phyloP scores from a whole-genome alignment of 2,888 invertebrate species.

The Drosophila neonasuta region DNA sequence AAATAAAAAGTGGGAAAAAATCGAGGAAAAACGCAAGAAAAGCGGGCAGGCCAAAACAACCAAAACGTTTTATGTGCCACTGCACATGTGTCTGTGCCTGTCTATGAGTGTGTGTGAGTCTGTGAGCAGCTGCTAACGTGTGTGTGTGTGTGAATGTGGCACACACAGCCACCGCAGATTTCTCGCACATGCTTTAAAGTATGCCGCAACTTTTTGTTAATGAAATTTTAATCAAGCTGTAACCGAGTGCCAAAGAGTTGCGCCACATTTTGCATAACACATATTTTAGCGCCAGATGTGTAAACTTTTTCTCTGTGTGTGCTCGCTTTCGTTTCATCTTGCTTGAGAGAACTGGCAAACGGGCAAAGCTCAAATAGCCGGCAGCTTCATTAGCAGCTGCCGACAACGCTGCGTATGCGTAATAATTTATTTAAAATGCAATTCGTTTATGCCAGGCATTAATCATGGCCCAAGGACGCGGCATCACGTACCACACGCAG shows the following conservation, averaged over 20 bases:
- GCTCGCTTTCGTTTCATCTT: slow-evolving; percentile 22
- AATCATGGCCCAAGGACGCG: slow-evolving; percentile 56
- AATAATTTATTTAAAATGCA: slow-evolving; percentile 74
- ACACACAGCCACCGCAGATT: slow-evolving; percentile 61
- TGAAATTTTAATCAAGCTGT: slow-evolving; percentile 76
- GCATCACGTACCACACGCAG: slow-evolving; percentile 40
- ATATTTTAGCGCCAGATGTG: slow-evolving; percentile 35
- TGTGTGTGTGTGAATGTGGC: slow-evolving; percentile 12
- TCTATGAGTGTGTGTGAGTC: neutral
- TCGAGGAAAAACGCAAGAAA: slow-evolving; percentile 43
- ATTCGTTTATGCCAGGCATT: slow-evolving; percentile 71
- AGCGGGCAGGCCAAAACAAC: slow-evolving; percentile 52
- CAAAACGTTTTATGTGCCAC: slow-evolving; percentile 64
- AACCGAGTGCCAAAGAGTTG: slow-evolving; percentile 31
- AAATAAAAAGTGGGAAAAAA: slow-evolving; percentile 21
- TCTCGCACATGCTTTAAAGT: slow-evolving; percentile 68
- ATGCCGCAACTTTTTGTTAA: slow-evolving; percentile 74
- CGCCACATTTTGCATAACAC: slow-evolving; percentile 37
- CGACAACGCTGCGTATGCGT: slow-evolving; percentile 59
- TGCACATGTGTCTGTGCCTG: slow-evolving; percentile 8
- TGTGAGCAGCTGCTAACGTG: slow-evolving; percentile 15
- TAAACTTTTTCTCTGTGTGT: slow-evolving; percentile 13
- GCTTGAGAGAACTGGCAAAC: neutral
- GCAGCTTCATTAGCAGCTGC: slow-evolving; percentile 68
- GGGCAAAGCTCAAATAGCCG: slow-evolving; percentile 56